Evolutionary conservation across 2,797 vertebrate genomes (phyloP), one percentile per base, ranked within the genome.

Genomic region (Siniperca undulata): DNA sequence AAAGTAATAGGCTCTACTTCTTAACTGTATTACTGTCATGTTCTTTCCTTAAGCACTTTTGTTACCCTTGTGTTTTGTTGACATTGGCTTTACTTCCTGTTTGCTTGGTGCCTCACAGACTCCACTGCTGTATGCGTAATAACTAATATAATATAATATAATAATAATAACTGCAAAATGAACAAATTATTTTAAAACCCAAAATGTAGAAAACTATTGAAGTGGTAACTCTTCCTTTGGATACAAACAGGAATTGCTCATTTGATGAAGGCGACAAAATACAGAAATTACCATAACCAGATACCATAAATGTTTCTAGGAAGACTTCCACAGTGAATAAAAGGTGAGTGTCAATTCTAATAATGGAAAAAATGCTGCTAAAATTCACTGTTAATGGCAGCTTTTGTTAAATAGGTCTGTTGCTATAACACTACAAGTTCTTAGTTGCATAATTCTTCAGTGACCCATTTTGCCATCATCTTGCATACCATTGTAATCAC

Each of bases 401-500:
- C 19, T 60, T 65, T 50, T 24, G 16, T n/a, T 58, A 50, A 12
- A 55, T 71, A 14, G n/a, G 16, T 48, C 9, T n/a, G 46, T 34
- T 58, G 27, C 14, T 22, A 7, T n/a, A 60, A 52, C 40, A 27
- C 50, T 38, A 1, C 12, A 1, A n/a, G 0, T 19, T 77, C 7
- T 30, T 62, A 2, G 0, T 38, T 56, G 19, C 10, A 52, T 30
- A 2, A 58, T 40, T 48, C 27, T 66, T 7, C 11, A 6, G 3
- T 48, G 24, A 59, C 19, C 3, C 2, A n/a, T 44, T 30, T 78
- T 55, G n/a, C 3, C 40, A 34, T 64, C 5, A 1, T 30, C 20
- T n/a, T 0, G 0, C 16, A 17, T 64, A 17, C 12, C 5, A 12
- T 9, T 1, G 2, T 5, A 11, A 55, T 67, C 69, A 13, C 30